These are phyloP conservation scores for Bathynomus jamesi DNA, from an alignment of 1,140 invertebrate species.

Conservation along the genomic window DNA sequence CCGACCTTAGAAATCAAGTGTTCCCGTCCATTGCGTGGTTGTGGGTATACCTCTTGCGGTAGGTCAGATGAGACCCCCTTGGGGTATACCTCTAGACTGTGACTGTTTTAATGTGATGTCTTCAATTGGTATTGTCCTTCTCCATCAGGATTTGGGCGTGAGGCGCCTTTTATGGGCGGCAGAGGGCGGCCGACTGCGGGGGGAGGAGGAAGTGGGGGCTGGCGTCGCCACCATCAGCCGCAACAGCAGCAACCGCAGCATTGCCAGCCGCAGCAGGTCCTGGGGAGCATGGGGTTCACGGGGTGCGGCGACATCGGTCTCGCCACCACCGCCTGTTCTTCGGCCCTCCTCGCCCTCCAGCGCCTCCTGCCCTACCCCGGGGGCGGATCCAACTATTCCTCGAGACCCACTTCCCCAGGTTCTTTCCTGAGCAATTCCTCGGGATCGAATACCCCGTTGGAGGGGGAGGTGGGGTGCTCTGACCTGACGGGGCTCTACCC, in stretches of 20 bases:
- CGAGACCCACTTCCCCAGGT: not conserved
- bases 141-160: not conserved
- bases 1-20: too few species aligned
- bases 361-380: not conserved
- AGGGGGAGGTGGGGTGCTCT: slow-evolving; percentile 56
- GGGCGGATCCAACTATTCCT: not conserved
- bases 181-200: not conserved
- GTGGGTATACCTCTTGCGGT: too few species aligned
- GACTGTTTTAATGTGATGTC: too few species aligned
- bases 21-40: too few species aligned
- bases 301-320: not conserved
- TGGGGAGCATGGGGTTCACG: not conserved
- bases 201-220: not conserved
- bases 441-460: slow-evolving; percentile 7
- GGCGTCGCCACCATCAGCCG: not conserved
- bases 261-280: not conserved
- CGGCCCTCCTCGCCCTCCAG: not conserved
- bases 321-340: not conserved
- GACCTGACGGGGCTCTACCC: slow-evolving; percentile 67
- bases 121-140: not conserved
- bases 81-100: too few species aligned
- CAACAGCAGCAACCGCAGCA: not conserved
- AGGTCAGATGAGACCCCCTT: too few species aligned
- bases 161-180: not conserved
- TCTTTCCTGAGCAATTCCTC: not conserved